Evolutionary conservation across 2,888 invertebrate species (phyloP).

Genomic region (Phalera bucephala): DNA sequence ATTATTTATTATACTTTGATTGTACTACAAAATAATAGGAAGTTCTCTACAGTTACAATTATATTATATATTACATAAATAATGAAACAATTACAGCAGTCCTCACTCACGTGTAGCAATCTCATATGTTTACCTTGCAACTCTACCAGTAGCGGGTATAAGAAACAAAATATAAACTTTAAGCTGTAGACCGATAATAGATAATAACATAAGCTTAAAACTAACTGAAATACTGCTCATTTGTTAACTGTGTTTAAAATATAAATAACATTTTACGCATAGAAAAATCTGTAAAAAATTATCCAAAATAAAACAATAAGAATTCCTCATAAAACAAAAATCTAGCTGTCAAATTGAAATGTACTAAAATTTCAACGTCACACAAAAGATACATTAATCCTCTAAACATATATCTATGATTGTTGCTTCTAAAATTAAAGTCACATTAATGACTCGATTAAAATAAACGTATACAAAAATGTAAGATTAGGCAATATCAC

Average conservation of each 20-base stretch:
- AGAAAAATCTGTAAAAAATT: constrained; percentile 36
- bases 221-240: constrained; percentile 78
- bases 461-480: constrained; percentile 81
- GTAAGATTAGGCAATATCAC: constrained; percentile 79
- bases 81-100: constrained; percentile 73
- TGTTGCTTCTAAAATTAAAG: constrained; percentile 72
- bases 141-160: constrained; percentile 44
- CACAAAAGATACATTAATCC: constrained; percentile 41
- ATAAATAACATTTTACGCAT: constrained; percentile 57
- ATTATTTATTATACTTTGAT: constrained; percentile 80
- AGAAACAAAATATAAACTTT: constrained; percentile 38
- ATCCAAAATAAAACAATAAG: constrained; percentile 47
- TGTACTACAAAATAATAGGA: constrained; percentile 84
- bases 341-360: constrained; percentile 40
- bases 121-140: constrained; percentile 47
- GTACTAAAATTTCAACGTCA: constrained; percentile 50
- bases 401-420: constrained; percentile 56
- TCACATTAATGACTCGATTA: constrained; percentile 67
- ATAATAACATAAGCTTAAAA: constrained; percentile 41
- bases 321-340: constrained; percentile 39
- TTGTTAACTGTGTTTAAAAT: constrained; percentile 61
- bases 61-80: constrained; percentile 78
- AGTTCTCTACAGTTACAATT: constrained; percentile 78
- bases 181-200: constrained; percentile 29
- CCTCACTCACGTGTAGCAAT: constrained; percentile 53